Evolutionary conservation across 1,140 invertebrate genomes (phyloP).

Genomic region (Carposina sasakii): DNA sequence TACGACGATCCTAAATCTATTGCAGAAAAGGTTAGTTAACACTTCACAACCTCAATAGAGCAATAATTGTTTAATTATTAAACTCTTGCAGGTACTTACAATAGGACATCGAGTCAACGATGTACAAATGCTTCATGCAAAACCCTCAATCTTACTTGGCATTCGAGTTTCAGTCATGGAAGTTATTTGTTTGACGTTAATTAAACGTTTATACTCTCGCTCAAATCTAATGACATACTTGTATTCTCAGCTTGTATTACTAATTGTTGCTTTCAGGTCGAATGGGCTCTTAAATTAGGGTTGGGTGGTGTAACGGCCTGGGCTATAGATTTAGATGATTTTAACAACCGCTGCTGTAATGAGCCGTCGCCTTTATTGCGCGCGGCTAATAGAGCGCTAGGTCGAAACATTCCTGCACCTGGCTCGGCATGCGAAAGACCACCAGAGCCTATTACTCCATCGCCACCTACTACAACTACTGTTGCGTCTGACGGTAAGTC

Average conservation of each 20-base stretch:
- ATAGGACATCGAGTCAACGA: too few relatives aligned
- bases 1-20: conserved; percentile 89
- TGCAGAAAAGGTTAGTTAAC: conserved; percentile 77
- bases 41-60: not conserved
- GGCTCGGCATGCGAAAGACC: conserved; percentile 77
- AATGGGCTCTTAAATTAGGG: conserved; percentile 80
- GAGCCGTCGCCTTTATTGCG: conserved; percentile 84
- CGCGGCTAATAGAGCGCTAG: conserved; percentile 81
- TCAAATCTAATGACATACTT: too few relatives aligned
- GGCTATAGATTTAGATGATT: conserved; percentile 95
- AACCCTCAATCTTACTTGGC: too few relatives aligned
- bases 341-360: conserved; percentile 84
- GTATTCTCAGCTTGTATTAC: too few relatives aligned
- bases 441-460: conserved; percentile 78
- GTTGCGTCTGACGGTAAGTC: conserved; percentile 63
- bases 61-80: too few relatives aligned
- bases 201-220: too few relatives aligned
- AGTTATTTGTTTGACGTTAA: too few relatives aligned
- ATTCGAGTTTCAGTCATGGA: too few relatives aligned
- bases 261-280: conserved; percentile 65
- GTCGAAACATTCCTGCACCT: conserved; percentile 75
- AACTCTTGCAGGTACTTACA: too few relatives aligned
- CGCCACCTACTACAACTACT: conserved; percentile 80
- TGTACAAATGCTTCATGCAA: too few relatives aligned
- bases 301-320: conserved; percentile 89